These are phyloP conservation scores for Phrixothrix hirtus DNA, from an alignment of 2,888 invertebrate genomes.

Conservation along the genomic window DNA sequence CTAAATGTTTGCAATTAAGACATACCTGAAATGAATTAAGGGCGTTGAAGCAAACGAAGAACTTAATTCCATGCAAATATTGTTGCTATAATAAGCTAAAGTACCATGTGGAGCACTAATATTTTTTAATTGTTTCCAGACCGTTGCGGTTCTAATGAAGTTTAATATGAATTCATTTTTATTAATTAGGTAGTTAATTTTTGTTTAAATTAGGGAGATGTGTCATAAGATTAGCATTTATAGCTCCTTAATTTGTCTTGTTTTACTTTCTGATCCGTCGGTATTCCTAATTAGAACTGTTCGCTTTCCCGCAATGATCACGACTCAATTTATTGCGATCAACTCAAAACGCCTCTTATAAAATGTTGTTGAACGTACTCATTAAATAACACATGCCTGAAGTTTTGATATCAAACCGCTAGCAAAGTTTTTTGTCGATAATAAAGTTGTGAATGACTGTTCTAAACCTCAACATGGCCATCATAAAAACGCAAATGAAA, in stretches of 20 bases:
- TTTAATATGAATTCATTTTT: conserved; percentile 27
- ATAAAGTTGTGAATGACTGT: no score
- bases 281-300: conserved; percentile 21
- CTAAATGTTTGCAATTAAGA: no score
- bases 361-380: conserved; percentile 6
- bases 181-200: conserved; percentile 29
- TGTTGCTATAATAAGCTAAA: conserved; percentile 6
- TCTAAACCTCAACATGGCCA: neutral
- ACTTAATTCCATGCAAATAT: conserved; percentile 12
- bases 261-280: conserved; percentile 22
- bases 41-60: no score
- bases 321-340: conserved; percentile 20
- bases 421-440: no score
- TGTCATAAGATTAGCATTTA: conserved; percentile 23
- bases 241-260: conserved; percentile 15
- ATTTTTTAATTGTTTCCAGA: conserved; percentile 29
- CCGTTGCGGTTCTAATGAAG: conserved; percentile 30
- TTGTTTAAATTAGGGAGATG: conserved; percentile 29
- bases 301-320: conserved; percentile 15
- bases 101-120: conserved; percentile 12
- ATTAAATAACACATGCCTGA: conserved; percentile 1
- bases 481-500: no score
- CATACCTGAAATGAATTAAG: no score
- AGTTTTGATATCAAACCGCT: no score
- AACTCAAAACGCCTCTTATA: conserved; percentile 10